Percentiles rank a stretch among this genome's conserved stretches.
Evolutionary conservation across 1,140 invertebrate species (phyloP).

Genomic region (Calephelis virginiensis): DNA sequence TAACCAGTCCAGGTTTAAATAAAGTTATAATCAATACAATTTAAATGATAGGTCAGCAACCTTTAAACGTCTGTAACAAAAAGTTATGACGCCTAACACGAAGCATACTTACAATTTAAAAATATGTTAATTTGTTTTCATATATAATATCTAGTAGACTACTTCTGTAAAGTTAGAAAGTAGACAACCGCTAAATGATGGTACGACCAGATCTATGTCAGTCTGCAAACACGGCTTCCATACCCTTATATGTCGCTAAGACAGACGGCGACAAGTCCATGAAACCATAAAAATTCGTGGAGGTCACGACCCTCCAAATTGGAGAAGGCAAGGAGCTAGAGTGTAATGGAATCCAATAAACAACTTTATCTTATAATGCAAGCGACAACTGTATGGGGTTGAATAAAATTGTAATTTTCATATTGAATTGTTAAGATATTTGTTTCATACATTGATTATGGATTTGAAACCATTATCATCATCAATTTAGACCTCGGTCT

Average conservation of each 20-base stretch:
- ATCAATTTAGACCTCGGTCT: no score
- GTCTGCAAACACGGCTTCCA: conserved; percentile 11
- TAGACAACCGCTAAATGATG: conserved; percentile 6
- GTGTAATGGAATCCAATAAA: conserved; percentile 8
- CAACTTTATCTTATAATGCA: conserved; percentile 12
- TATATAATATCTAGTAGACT: no score
- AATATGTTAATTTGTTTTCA: no score
- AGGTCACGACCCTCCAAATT: conserved; percentile 13
- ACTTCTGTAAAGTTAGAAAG: neutral
- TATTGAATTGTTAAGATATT: neutral
- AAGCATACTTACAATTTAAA: no score
- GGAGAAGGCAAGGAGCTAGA: conserved; percentile 9
- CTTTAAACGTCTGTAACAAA: no score
- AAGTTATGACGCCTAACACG: no score
- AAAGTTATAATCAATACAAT: no score
- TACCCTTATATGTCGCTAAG: conserved; percentile 3
- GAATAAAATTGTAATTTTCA: neutral
- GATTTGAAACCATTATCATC: no score
- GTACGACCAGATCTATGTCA: conserved; percentile 9
- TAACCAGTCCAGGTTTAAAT: no score
- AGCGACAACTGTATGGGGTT: conserved; percentile 1
- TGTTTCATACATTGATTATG: no score
- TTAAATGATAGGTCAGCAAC: no score
- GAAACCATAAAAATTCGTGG: conserved; percentile 14
- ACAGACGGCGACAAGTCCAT: conserved; percentile 16